phyloP scores from a whole-genome alignment of 2,888 invertebrate genomes.

The Pasiphila rectangulata region DNA sequence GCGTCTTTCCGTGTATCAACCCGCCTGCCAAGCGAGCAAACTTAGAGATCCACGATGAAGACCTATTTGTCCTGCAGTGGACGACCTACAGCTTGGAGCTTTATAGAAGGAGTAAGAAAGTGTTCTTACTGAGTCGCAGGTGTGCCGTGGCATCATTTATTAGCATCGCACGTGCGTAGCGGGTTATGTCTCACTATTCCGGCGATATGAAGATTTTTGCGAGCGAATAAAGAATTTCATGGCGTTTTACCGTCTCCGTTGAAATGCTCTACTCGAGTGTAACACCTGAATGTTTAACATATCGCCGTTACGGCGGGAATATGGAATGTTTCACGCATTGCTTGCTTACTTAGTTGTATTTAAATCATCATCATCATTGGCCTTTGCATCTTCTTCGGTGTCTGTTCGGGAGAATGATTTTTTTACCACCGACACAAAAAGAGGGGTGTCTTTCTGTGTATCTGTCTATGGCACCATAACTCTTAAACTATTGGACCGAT shows the following conservation, averaged over 20 bases:
- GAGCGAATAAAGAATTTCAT: constrained; percentile 10
- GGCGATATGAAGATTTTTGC: constrained; percentile 17
- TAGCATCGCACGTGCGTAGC: constrained; percentile 15
- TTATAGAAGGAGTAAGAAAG: too few species aligned
- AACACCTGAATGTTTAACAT: background rate
- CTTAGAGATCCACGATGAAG: too few species aligned
- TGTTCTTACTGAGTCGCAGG: background rate
- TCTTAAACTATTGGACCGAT: too few species aligned
- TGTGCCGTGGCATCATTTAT: constrained; percentile 5
- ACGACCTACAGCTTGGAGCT: too few species aligned
- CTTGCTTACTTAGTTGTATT: background rate
- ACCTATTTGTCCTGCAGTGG: too few species aligned
- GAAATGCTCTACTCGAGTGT: background rate
- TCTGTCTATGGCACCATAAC: too few species aligned
- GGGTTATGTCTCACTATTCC: constrained; percentile 22
- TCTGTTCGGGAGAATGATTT: too few species aligned
- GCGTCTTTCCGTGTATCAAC: too few species aligned
- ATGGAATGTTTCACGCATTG: background rate
- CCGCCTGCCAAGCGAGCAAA: too few species aligned
- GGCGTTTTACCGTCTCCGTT: constrained; percentile 1
- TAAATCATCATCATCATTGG: background rate
- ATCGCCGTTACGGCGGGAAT: background rate
- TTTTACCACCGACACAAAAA: too few species aligned
- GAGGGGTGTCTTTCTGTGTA: too few species aligned
- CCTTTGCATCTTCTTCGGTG: too few species aligned